Percentiles rank a stretch among this genome's conserved stretches.
Evolutionary conservation across 2,113 vertebrate genomes (phyloP).

Genomic region (Australoheros scitulus): DNA sequence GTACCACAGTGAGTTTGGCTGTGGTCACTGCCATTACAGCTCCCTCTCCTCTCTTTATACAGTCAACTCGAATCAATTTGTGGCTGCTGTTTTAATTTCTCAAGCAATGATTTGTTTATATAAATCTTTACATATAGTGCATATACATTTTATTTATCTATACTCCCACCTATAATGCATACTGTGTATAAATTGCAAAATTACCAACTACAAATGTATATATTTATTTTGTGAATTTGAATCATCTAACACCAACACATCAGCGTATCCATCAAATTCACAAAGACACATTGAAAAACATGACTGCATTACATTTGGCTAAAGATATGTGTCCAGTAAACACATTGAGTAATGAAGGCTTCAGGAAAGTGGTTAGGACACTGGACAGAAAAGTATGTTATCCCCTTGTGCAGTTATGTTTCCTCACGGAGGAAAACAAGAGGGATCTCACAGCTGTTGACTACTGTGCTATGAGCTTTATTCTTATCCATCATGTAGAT

Average conservation of each 20-base stretch:
- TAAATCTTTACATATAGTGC: too few relatives aligned
- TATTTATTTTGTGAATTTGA: too few relatives aligned
- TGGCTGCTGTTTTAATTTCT: background rate
- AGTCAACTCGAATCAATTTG: background rate
- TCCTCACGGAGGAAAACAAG: background rate
- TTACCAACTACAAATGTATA: too few relatives aligned
- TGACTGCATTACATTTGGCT: background rate
- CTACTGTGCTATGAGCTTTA: background rate
- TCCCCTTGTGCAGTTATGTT: background rate
- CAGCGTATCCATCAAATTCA: background rate
- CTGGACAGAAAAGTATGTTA: background rate
- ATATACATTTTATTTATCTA: too few relatives aligned
- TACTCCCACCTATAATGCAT: too few relatives aligned
- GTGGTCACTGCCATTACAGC: background rate
- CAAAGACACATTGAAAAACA: background rate
- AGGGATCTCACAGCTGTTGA: background rate
- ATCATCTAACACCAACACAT: background rate
- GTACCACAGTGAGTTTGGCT: rapidly evolving
- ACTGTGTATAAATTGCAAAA: too few relatives aligned
- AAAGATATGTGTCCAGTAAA: background rate
- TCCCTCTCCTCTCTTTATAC: background rate
- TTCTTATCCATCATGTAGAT: background rate
- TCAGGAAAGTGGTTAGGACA: background rate
- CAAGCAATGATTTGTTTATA: background rate
- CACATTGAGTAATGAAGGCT: background rate